These are phyloP conservation scores for Donacobius atricapilla DNA, from an alignment of 2,113 vertebrate genomes.

Conservation along the genomic window DNA sequence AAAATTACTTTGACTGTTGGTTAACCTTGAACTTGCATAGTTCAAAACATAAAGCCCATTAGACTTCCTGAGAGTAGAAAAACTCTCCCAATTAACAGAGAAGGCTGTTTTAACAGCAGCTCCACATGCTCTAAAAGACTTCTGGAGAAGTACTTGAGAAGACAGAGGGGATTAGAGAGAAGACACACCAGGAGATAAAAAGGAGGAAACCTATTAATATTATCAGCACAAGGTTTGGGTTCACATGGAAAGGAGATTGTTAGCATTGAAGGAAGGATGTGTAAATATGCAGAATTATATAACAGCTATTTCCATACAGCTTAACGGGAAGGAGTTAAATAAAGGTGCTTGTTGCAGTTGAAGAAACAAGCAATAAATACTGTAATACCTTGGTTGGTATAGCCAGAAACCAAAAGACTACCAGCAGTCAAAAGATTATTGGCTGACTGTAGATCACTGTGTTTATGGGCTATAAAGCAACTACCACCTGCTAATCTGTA, in stretches of 20 bases:
- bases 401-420: background rate
- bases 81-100: background rate
- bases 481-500: background rate
- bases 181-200: background rate
- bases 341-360: background rate
- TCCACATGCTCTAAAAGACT: background rate
- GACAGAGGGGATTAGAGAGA: background rate
- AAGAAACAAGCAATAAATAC: background rate
- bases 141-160: background rate
- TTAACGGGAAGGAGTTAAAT: background rate
- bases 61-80: background rate
- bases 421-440: background rate
- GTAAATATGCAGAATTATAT: background rate
- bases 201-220: background rate
- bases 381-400: background rate
- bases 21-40: fast-evolving
- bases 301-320: background rate
- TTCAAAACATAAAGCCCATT: background rate
- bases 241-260: background rate
- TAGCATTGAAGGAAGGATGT: background rate
- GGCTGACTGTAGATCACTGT: background rate
- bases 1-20: background rate
- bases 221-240: background rate
- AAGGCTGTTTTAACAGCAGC: background rate
- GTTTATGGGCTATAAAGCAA: background rate